Base-by-base conservation (phyloP, 2,113 vertebrate species). In the Dicrurus megarhynchus region DNA sequence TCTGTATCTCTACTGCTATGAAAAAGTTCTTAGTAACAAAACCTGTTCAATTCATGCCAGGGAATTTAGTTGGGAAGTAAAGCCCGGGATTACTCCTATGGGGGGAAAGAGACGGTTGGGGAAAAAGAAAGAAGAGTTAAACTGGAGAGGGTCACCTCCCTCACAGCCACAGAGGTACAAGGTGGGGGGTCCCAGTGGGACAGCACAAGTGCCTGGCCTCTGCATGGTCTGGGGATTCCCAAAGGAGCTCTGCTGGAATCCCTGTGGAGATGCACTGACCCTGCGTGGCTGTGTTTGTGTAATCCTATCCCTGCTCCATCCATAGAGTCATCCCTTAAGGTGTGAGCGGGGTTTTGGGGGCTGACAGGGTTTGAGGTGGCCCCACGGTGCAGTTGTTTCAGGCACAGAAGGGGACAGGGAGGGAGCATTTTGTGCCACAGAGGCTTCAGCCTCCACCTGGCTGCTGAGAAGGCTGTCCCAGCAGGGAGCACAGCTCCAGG, bases 331-430 rank as follows among this genome's bases (percentile, higher is more conserved):
- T 8, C 61, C 28, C 70, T 28, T 11, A 1, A 49, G 22, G 35
- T 6, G 3, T 17, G 11, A 22, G 12, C 0, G 0, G 33, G 18
- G 3, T 6, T 81, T 80, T n/a, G 23, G 33, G 57, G 55, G 32
- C 33, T 61, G 65, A 0, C 35, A 70, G 56, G 33, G 22, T 11
- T 4, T 30, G 12, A 10, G 11, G 32, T 55, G 27, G 9, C 30
- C 24, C 46, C 32, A 7, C 5, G 16, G 17, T 5, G 3, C 3
- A 11, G 30, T 1, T 52, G 13, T 17, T 83, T 61, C 23, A 67
- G 79, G 37, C 27, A 39, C 2, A 3, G 57, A 47, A 14, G 8
- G 32, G 47, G 15, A n/a, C 49, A 32, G 16, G 12, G 61, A 65
- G 6, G 0, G 2, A 44, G 19, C 10, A 3, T 75, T 70, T 35